Evolutionary conservation across 2,888 invertebrate genomes (phyloP).

Genomic region (Anoncus sp.): DNA sequence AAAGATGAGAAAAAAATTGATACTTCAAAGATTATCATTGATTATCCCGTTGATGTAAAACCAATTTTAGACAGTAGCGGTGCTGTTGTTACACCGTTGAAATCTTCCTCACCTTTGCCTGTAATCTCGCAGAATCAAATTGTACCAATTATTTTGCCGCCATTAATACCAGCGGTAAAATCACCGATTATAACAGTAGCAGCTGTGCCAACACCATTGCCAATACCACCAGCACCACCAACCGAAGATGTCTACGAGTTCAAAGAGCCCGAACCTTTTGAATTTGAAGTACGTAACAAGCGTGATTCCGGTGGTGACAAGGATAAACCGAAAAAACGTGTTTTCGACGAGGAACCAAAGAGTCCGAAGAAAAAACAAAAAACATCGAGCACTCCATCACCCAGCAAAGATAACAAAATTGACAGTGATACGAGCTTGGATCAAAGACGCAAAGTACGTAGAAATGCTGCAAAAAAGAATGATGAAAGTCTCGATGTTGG

Average conservation of each 20-base stretch:
- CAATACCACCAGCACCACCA: slow-evolving; percentile 30
- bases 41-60: slow-evolving; percentile 53
- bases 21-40: slow-evolving; percentile 74
- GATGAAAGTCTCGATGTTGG: slow-evolving; percentile 56
- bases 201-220: neutral
- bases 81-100: slow-evolving; percentile 40
- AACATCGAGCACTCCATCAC: slow-evolving; percentile 49
- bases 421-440: slow-evolving; percentile 54
- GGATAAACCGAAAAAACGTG: slow-evolving; percentile 79
- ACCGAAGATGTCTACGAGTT: slow-evolving; percentile 92
- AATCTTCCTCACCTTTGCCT: slow-evolving; percentile 51
- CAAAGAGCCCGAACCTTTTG: slow-evolving; percentile 95
- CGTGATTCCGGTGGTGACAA: slow-evolving; percentile 77
- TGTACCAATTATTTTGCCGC: neutral
- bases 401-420: slow-evolving; percentile 66
- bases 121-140: slow-evolving; percentile 35
- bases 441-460: slow-evolving; percentile 65
- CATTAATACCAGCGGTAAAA: too few species aligned
- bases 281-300: slow-evolving; percentile 87
- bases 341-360: slow-evolving; percentile 79
- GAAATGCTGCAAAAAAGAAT: slow-evolving; percentile 68
- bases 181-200: too few species aligned
- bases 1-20: slow-evolving; percentile 75
- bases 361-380: slow-evolving; percentile 81
- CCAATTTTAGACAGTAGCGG: slow-evolving; percentile 45